Evolutionary conservation across 2,113 vertebrate genomes (phyloP), one percentile per base, ranked within the genome.

Genomic region (Microcebus jonahi): DNA sequence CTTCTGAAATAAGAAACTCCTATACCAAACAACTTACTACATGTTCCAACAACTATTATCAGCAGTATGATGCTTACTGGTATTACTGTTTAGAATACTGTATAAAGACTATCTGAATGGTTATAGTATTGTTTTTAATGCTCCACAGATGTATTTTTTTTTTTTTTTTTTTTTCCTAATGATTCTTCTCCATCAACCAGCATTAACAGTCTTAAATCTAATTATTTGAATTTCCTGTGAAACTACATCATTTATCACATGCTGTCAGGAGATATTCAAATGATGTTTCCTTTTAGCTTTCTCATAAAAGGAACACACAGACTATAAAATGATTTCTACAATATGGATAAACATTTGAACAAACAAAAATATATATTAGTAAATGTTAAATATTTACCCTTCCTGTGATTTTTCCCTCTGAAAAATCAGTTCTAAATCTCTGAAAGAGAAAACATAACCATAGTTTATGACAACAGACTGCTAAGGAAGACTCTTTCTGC

Each of bases 371-470:
- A 67, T 57, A 61, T 76, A 75, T 45, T 94, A 88, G 80, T 71
- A 96, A 95, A 81, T 70, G 88, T 84, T 42, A 96, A 96, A 98
- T 97, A 99, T 99, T 99, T 97, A 99, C 99, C 98, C 99, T 99
- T 98, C 99, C 99, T 96, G 99, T 99, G 98, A 99, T 99, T 98
- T 99, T 99, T 85, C 99, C 99, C 98, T 99, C 99, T 53, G 99
- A 99, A 98, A 99, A 99, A 97, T 99, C 99, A 94, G 99, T 99
- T 98, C 99, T 99, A 99, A 99, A 99, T 98, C 99, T 99, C 99
- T 99, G 99, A 45, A 97, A 98, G 77, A 97, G 96, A 96, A 93
- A 98, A 92, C 34, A 97, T 45, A 90, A 96, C 23, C 25, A 95
- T 3, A 91, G 88, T 75, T 79, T 63, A 75, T 55, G 93, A 80